Base-by-base conservation (phyloP, 1,140 invertebrate genomes). In the Brachionus koreanus region DNA sequence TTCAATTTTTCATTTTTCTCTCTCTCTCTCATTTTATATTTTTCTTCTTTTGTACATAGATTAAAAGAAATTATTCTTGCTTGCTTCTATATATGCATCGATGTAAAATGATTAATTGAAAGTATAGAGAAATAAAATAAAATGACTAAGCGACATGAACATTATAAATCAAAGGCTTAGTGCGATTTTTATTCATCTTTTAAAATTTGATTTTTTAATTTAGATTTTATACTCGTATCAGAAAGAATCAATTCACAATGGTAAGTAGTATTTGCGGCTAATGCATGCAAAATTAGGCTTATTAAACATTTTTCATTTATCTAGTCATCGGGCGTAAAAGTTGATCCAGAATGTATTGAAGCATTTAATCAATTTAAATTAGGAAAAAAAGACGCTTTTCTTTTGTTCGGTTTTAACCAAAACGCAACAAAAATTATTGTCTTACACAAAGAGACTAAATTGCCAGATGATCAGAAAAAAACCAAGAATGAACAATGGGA, bases 301-400 rank as follows among this genome's bases (percentile, higher is more conserved):
- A 46, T 35, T 19, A 69, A 39, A 35, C 43, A n/a, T 13, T 39
- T 37, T 37, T n/a, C 57, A 23, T 57, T 43, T 39, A 65, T 82
- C 43, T 69, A 83, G 82, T 49, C 82, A 43, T 75, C 69, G 12
- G 82, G 82, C n/a, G 82, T 83, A 67, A 83, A 83, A 83, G 72
- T 76, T 19, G 69, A 75, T 63, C 33, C 67, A 25, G 69, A 75
- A 75, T 75, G 69, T 33, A 76, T 83, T 63, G 72, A 83, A 63
- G 69, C 46, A 43, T 83, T 75, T 37, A 43, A 83, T 35, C 35
- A 76, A 19, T 63, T 83, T 12, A 83, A 83, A 76, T 23, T 83
- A 23, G 42, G 61, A 23, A 83, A 83, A 43, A 83, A 76, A 42
- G 61, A 61, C 35, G 46, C 49, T 63, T 83, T 75, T 39, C 49